A percentile compares a stretch with the other conserved stretches of the same genome.
Evolutionary conservation across 92 coral and sea anemone genomes (phyloP).

Genomic region (Epizoanthus rinbou): DNA sequence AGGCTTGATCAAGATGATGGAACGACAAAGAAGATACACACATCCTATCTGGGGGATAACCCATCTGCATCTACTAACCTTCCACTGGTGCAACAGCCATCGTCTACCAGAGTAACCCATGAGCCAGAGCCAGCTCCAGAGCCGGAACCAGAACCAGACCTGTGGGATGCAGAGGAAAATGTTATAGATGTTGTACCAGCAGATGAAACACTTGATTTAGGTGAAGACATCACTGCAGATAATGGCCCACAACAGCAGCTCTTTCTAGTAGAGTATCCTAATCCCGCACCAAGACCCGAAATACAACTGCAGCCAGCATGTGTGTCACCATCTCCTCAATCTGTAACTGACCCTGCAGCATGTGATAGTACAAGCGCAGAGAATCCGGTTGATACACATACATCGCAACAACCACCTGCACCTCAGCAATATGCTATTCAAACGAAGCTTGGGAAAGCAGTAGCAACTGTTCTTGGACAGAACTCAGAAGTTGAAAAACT

Average conservation of each 20-base stretch:
- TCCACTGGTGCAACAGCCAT: not conserved
- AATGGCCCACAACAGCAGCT: slow-evolving; percentile 5
- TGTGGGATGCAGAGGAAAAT: slow-evolving; percentile 22
- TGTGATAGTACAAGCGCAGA: slow-evolving; percentile 18
- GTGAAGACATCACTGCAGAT: slow-evolving; percentile 23
- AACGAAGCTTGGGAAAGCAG: slow-evolving; percentile 1
- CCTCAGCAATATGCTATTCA: slow-evolving; percentile 24
- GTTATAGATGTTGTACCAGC: slow-evolving; percentile 28
- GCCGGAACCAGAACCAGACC: slow-evolving; percentile 10
- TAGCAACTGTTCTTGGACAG: no score
- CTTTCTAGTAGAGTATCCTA: slow-evolving; percentile 28
- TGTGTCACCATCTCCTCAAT: slow-evolving; percentile 15
- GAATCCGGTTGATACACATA: not conserved
- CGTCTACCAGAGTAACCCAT: slow-evolving; percentile 1
- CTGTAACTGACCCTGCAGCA: slow-evolving; percentile 27
- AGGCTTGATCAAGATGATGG: slow-evolving; percentile 40
- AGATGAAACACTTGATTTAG: slow-evolving; percentile 44
- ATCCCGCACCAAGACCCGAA: slow-evolving; percentile 29
- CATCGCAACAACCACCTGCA: slow-evolving; percentile 15
- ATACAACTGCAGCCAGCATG: slow-evolving; percentile 20
- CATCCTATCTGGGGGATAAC: slow-evolving; percentile 13
- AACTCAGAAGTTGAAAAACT: no score
- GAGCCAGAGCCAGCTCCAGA: not conserved
- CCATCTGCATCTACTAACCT: slow-evolving; percentile 28
- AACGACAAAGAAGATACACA: not conserved